Conservation (phyloP, 2,888 invertebrate species). For the Leptinotarsa tumamoca region DNA sequence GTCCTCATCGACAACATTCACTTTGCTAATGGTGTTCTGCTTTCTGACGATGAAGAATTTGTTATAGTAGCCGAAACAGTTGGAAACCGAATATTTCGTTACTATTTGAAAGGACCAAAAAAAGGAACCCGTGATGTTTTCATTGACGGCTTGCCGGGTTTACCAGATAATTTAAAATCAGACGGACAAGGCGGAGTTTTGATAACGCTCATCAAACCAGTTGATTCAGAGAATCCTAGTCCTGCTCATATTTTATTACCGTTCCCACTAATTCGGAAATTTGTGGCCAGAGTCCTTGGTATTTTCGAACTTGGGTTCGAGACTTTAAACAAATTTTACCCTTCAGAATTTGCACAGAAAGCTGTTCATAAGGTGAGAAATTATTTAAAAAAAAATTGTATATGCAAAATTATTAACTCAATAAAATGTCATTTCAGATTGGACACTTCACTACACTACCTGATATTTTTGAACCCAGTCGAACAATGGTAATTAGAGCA, state of each 20-base stretch:
- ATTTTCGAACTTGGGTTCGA: constrained; percentile 76
- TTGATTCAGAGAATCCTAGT: constrained; percentile 72
- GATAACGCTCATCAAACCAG: constrained; percentile 71
- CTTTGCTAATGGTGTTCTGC: constrained; percentile 89
- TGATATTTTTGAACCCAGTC: constrained; percentile 62
- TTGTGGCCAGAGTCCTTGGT: constrained; percentile 72
- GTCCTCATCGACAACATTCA: constrained; percentile 81
- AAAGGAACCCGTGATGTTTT: constrained; percentile 81
- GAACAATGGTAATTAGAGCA: constrained; percentile 74
- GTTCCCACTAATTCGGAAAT: constrained; percentile 76
- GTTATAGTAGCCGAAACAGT: constrained; percentile 83
- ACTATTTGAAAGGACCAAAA: constrained; percentile 84
- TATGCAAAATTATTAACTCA: not conserved
- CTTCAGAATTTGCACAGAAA: constrained; percentile 74
- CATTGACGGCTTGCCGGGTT: constrained; percentile 82
- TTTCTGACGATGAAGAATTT: constrained; percentile 86
- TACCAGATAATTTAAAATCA: constrained; percentile 75
- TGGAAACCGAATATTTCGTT: constrained; percentile 77
- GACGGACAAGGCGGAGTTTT: constrained; percentile 75
- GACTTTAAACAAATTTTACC: constrained; percentile 73
- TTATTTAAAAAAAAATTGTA: not conserved
- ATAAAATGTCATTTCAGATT: constrained; percentile 67
- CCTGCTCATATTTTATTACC: constrained; percentile 70
- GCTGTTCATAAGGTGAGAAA: constrained; percentile 72
- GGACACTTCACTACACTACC: constrained; percentile 72